Evolutionary conservation across 2,113 vertebrate species (phyloP), one percentile per base, ranked within the genome.

Genomic region (Beaufortia kweichowensis): DNA sequence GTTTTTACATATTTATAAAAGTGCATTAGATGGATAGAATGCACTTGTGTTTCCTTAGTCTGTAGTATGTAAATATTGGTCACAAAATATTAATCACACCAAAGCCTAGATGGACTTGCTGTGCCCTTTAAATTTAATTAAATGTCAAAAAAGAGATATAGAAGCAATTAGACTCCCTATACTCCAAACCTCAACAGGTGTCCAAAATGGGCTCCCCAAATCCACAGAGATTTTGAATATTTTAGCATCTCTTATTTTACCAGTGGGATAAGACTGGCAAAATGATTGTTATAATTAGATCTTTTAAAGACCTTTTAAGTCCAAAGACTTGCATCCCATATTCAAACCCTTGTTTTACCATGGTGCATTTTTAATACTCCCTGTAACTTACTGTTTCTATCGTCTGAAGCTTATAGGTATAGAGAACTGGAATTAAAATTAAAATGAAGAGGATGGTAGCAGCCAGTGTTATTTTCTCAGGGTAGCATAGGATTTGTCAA

Each of bases 401-500:
- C 41, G 14, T 71, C 53, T 59, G 9, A 28, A 59, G 53, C 69
- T 59, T 39, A 48, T 43, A n/a, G 77, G 33, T 14, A 59, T 59
- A 33, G n/a, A 59, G 31, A 43, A 46, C 55, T 41, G 55, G 64
- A 67, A 31, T 19, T 71, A 33, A 72, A 61, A 75, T 50, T 66
- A 74, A 81, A 6, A 68, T 56, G 33, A 72, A 74, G 64, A 78
- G 62, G 56, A 72, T 59, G 17, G 53, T 57, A 60, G 24, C 55
- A 57, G 46, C 15, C 21, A 12, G 35, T 35, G 17, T 56, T 72
- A 62, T 29, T 57, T 67, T 74, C 57, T 60, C 56, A 41, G 24
- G 68, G 50, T 64, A 62, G 26, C 63, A 62, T 5, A 43, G 69
- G 76, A 77, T 81, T 81, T 81, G 75, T 77, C 55, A 33, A 48